phyloP scores from a whole-genome alignment of 2,113 vertebrate genomes.

The Rhinopomastus cyanomelas region DNA sequence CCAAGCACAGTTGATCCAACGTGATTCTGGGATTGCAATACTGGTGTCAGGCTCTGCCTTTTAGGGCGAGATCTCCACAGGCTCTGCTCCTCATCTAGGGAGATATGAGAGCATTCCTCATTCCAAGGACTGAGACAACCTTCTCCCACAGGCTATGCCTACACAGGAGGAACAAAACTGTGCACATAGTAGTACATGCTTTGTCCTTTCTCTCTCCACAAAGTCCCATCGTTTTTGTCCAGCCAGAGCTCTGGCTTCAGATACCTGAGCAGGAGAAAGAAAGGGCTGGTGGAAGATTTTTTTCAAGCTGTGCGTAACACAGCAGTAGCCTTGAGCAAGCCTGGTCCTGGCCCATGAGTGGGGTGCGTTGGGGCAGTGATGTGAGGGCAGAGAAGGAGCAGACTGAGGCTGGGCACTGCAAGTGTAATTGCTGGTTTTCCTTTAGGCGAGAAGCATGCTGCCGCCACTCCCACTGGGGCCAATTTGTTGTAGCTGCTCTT shows the following conservation, averaged over 20 bases:
- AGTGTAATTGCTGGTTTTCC: slow-evolving; percentile 66
- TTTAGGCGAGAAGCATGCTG: slow-evolving; percentile 67
- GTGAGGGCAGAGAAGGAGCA: slow-evolving; percentile 43
- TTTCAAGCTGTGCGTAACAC: background rate
- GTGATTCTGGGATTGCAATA: background rate
- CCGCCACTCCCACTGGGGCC: slow-evolving; percentile 69
- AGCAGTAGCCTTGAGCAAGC: slow-evolving; percentile 22
- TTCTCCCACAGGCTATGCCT: background rate
- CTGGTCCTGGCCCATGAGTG: background rate
- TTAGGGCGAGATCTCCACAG: background rate
- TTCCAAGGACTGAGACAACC: background rate
- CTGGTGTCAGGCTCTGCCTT: background rate
- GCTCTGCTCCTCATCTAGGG: background rate
- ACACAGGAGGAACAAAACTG: background rate
- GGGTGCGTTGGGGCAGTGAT: background rate
- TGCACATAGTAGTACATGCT: background rate
- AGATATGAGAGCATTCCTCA: background rate
- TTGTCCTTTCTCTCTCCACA: background rate
- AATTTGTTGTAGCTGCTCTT: slow-evolving; percentile 76
- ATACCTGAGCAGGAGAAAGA: background rate
- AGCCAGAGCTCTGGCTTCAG: background rate
- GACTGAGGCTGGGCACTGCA: slow-evolving; percentile 49
- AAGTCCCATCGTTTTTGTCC: background rate
- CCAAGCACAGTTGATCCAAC: background rate
- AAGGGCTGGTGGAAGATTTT: background rate